Base-by-base conservation (phyloP, 2,113 vertebrate species). In the Electrona antarctica region DNA sequence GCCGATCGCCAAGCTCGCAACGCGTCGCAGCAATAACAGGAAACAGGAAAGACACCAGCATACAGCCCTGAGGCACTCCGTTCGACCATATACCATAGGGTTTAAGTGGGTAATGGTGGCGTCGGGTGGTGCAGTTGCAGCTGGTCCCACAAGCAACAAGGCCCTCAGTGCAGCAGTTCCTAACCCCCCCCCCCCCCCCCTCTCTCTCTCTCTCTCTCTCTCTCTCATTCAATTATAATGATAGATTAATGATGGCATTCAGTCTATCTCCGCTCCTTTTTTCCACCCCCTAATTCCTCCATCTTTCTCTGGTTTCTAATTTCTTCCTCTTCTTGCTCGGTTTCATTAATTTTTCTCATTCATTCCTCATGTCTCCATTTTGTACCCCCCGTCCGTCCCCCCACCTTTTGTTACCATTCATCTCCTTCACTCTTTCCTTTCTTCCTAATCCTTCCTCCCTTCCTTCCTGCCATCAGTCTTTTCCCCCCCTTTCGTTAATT, bases 81-180 rank as follows among this genome's bases (percentile, higher is more conserved):
- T 2, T 33, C 29, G 4, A 33, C 29, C 29, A n/a, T n/a, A 4
- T 33, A 33, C 2, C 4, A 33, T 33, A 33, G 29, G 29, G 33
- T 41, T 41, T 41, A 41, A 41, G 33, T 41, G 77, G 77, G 79
- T 90, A 79, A 82, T 81, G 51, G 54, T 77, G 45, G 63, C 58
- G 71, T 41, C 33, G 66, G 60, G 62, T 46, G 60, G 72, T 67
- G 64, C 73, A 77, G 74, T 76, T 83, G 77, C 83, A 87, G 81
- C 85, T 86, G 82, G 73, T 86, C 82, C 81, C 80, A 71, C 54
- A 55, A 77, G 73, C 50, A 13, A 64, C 69, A 73, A 58, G 21
- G 21, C 76, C 75, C 86, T 70, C 79, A 81, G 51, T 21, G 21
- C 57, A 82, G 82, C 80, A 76, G 60, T 74, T 74, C n/a, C 11